These are phyloP conservation scores for Eulemur coronatus DNA, from an alignment of 2,797 vertebrate genomes.

Conservation along the genomic window DNA sequence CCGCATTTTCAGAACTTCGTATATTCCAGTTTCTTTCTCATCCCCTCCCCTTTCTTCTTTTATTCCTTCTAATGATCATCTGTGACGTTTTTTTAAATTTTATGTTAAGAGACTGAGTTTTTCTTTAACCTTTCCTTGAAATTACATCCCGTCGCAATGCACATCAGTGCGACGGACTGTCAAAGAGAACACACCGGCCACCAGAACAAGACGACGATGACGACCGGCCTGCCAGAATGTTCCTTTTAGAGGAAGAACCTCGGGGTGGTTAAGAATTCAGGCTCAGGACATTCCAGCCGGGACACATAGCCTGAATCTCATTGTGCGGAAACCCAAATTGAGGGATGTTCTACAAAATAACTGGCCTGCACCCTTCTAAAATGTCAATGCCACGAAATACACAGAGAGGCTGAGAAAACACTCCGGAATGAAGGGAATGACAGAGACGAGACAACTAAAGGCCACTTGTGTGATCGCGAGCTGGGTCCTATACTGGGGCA, in stretches of 20 bases:
- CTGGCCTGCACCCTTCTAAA: neutral
- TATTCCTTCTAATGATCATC: neutral
- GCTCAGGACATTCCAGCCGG: neutral
- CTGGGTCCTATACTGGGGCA: accelerated
- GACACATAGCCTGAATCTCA: neutral
- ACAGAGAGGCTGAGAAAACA: neutral
- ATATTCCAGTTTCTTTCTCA: neutral
- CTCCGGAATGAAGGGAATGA: neutral
- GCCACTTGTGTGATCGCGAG: accelerated
- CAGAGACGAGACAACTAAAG: neutral
- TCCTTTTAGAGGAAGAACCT: neutral
- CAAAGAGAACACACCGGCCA: neutral
- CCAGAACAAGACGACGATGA: accelerated
- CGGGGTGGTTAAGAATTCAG: neutral
- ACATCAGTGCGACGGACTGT: neutral
- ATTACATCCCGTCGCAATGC: neutral
- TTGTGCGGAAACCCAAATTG: neutral
- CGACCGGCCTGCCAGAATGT: accelerated
- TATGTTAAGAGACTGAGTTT: neutral
- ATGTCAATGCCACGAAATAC: neutral
- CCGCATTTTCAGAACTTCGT: neutral
- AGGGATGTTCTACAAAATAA: neutral
- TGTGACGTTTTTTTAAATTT: neutral
- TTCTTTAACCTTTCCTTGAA: neutral
- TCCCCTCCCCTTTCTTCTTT: neutral